A percentile compares a stretch with the other conserved stretches of the same genome.
phyloP scores from a whole-genome alignment of 2,797 vertebrate species.

The Bradypodion ventrale region DNA sequence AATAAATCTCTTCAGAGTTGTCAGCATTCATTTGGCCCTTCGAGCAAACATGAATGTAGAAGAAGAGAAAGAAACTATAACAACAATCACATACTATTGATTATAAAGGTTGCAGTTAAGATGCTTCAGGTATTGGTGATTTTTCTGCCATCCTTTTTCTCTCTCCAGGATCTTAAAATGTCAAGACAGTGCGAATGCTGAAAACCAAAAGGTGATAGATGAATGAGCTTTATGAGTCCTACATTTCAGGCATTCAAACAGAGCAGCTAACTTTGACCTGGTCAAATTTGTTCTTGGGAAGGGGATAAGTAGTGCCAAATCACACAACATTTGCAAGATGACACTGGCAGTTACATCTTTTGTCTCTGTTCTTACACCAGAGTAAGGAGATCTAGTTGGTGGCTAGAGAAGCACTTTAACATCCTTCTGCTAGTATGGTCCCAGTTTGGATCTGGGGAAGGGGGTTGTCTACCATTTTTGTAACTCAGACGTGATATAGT shows the following conservation, averaged over 20 bases:
- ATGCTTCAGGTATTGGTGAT: neutral
- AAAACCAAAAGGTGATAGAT: slow-evolving; percentile 11
- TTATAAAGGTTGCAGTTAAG: neutral
- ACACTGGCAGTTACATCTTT: neutral
- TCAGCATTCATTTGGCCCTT: neutral
- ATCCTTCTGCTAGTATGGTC: no score
- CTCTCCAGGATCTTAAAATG: slow-evolving; percentile 2
- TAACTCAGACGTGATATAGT: no score
- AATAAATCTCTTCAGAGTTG: neutral
- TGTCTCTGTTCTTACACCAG: neutral
- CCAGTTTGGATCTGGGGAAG: no score
- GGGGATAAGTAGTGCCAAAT: neutral
- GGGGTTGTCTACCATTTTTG: no score
- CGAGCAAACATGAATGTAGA: neutral
- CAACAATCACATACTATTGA: neutral
- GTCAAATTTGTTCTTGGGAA: neutral
- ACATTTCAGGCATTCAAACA: neutral
- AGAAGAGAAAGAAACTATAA: neutral
- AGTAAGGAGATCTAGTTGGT: no score
- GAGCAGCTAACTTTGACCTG: neutral
- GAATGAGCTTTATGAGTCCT: neutral
- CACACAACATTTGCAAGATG: neutral
- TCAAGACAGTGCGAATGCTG: slow-evolving; percentile 41
- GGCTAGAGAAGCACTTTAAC: no score
- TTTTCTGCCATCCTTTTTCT: neutral